A percentile compares a stretch with the other conserved stretches of the same genome.
Evolutionary conservation across 1,140 invertebrate species (phyloP).

Genomic region (Armadillidium nasatum): DNA sequence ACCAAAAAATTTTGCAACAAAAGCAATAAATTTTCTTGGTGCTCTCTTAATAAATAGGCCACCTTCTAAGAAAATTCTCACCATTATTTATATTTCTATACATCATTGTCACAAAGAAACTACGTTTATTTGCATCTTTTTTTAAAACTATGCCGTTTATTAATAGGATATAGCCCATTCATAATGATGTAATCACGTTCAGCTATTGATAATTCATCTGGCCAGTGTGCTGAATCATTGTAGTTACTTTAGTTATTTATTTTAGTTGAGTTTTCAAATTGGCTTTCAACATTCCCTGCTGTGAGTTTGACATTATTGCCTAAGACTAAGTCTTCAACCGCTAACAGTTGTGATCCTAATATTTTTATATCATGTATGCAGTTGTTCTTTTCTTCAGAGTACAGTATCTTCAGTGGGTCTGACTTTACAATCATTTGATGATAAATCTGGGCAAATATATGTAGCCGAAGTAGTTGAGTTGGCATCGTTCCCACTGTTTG

Average conservation of each 20-base stretch:
- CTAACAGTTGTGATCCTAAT: background rate
- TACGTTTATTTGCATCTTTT: background rate
- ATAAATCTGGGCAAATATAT: background rate
- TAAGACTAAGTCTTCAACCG: background rate
- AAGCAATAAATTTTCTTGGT: conserved; percentile 1
- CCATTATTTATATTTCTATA: background rate
- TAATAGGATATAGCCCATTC: background rate
- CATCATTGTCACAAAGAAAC: conserved; percentile 1
- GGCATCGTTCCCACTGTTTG: background rate
- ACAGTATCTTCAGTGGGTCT: background rate
- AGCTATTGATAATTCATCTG: background rate
- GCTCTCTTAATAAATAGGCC: background rate
- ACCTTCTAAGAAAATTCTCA: conserved; percentile 1
- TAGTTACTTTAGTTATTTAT: background rate
- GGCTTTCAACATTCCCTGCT: background rate
- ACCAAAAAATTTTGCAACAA: background rate
- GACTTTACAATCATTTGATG: background rate
- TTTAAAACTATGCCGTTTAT: background rate
- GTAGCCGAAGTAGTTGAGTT: background rate
- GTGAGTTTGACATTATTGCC: background rate
- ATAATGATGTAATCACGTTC: background rate
- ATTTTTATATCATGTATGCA: background rate
- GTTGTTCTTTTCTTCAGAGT: background rate
- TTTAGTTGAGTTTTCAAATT: background rate
- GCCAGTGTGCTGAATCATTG: background rate